Evolutionary conservation across 2,888 invertebrate species (phyloP).

Genomic region (Leptopilina myrica): DNA sequence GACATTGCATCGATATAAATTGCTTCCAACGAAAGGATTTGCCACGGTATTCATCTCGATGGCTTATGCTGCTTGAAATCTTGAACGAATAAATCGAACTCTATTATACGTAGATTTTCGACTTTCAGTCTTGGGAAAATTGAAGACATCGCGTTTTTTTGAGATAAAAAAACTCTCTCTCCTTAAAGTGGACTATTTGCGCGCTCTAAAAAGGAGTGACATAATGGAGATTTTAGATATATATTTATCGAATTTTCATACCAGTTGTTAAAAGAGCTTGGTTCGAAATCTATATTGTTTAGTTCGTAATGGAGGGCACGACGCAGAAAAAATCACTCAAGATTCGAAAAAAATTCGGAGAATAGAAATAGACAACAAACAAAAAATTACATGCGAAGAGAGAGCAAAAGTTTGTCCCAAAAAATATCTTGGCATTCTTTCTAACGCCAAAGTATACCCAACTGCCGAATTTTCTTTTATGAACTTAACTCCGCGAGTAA

Average conservation of each 20-base stretch:
- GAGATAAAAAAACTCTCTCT: conserved; percentile 24
- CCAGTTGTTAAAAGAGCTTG: neutral
- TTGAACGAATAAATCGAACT: conserved; percentile 31
- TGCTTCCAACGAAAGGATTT: conserved; percentile 30
- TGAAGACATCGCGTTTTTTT: conserved; percentile 20
- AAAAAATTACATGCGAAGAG: conserved; percentile 2
- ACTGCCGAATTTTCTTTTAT: conserved; percentile 38
- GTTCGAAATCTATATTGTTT: too few relatives aligned
- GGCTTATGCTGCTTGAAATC: conserved; percentile 20
- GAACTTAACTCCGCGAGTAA: conserved; percentile 5
- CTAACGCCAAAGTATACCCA: neutral
- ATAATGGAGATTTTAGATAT: neutral
- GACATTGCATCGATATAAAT: conserved; percentile 35
- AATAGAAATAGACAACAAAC: too few relatives aligned
- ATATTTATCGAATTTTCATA: conserved; percentile 28
- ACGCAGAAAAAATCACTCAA: conserved; percentile 13
- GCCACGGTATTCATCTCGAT: conserved; percentile 25
- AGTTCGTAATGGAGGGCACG: neutral
- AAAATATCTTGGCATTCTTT: conserved; percentile 21
- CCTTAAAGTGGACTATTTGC: conserved; percentile 31
- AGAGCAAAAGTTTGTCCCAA: conserved; percentile 16
- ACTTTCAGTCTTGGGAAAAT: conserved; percentile 15
- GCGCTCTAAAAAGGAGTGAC: neutral
- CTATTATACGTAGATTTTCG: conserved; percentile 38
- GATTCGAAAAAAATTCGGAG: neutral